Base-by-base conservation (phyloP, 2,797 vertebrate genomes). In the Premnoplex brunnescens region DNA sequence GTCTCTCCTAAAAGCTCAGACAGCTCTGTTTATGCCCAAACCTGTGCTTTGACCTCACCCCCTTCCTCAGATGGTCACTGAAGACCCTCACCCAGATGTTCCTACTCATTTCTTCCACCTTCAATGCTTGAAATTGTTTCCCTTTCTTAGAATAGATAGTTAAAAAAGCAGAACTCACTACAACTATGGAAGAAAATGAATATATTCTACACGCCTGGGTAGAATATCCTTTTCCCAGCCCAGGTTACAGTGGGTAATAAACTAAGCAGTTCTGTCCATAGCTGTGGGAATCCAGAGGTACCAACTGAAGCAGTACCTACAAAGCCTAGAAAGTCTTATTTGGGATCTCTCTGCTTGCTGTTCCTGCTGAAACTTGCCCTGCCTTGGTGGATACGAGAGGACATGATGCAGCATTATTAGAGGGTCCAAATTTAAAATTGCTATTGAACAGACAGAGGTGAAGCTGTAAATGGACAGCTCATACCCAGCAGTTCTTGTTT, bases 61-160 rank as follows among this genome's bases (percentile, higher is more conserved):
- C 34, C 43, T 55, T 55, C 16, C 58, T 41, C 55, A 62, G 7
- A 2, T 6, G 12, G 23, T 3, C 46, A 34, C 55, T 62, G 22
- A 19, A 62, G 30, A 28, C 27, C 26, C 46, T 44, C 32, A 59
- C 28, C 44, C 60, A 49, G 24, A 18, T 1, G 1, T 36, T 71
- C 26, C 12, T 12, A 26, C 34, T 83, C 49, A 41, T 27, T 68
- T 69, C 52, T 55, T 24, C 20, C 26, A 55, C 36, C 15, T 69
- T 26, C 32, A 39, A 0, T 2, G 0, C 46, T 22, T 18, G 32
- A 60, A 12, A 16, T 66, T 12, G 21, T 34, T 49, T 43, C 24
- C 12, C 20, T 83, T 67, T 52, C 52, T 63, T 32, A 28, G 8
- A 64, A 41, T 0, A 18, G 17, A 27, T 2, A n/a, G 12, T 41